A percentile compares a stretch with the other conserved stretches of the same genome.
Conservation (phyloP, 2,888 invertebrate genomes). For the Orthonychiurus folsomi region DNA sequence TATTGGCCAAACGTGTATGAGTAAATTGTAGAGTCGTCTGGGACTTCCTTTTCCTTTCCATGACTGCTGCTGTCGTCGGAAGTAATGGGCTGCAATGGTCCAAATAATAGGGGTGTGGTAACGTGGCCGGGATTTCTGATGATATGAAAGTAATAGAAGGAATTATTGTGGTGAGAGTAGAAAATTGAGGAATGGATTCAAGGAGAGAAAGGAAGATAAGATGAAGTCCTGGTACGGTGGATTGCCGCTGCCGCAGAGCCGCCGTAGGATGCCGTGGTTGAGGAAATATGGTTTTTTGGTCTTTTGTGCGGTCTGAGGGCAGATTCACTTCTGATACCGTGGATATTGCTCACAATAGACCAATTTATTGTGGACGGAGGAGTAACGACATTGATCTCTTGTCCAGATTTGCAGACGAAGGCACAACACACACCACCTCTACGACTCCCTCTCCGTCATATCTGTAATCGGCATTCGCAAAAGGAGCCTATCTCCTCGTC, state of each 20-base stretch:
- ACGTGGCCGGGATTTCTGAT: no score
- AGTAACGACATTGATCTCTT: slow-evolving; percentile 32
- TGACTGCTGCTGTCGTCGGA: no score
- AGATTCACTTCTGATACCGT: slow-evolving; percentile 25
- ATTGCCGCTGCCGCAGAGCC: slow-evolving; percentile 13
- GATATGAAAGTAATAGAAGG: not conserved
- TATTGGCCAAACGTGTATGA: no score
- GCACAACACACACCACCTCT: not conserved
- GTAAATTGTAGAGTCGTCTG: no score
- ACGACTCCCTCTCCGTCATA: not conserved
- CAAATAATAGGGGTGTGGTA: no score
- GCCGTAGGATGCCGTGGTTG: slow-evolving; percentile 10
- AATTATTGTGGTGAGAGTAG: not conserved
- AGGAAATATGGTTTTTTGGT: slow-evolving; percentile 24
- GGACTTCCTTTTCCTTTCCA: no score
- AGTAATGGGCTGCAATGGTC: no score
- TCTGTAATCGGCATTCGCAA: no score
- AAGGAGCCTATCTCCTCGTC: not conserved
- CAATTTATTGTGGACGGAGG: slow-evolving; percentile 29
- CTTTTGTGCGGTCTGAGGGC: slow-evolving; percentile 31
- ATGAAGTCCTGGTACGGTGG: not conserved
- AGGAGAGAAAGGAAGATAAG: not conserved
- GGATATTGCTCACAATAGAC: slow-evolving; percentile 33
- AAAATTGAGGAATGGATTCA: no score
- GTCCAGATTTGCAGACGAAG: slow-evolving; percentile 26